Conservation (phyloP, 2,797 vertebrate species). For the Onychomys torridus region DNA sequence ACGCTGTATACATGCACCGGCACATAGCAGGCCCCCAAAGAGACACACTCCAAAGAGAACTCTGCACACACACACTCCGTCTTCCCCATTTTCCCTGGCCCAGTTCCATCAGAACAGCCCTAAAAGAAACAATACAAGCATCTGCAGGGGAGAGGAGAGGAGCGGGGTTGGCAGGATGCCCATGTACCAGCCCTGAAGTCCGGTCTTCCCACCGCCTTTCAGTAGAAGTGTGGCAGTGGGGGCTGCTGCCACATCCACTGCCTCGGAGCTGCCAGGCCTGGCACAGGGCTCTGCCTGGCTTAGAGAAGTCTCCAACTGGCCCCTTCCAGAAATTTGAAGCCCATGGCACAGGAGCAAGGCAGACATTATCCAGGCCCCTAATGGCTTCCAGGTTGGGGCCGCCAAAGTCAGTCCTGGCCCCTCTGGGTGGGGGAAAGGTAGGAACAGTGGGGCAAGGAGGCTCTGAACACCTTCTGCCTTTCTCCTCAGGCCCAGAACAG, state of each 20-base stretch:
- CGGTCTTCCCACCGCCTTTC: background rate
- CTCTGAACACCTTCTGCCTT: background rate
- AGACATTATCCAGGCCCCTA: constrained; percentile 62
- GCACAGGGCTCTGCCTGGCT: background rate
- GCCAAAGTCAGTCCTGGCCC: background rate
- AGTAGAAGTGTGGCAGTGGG: background rate
- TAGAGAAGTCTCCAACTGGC: background rate
- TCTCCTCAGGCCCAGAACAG: background rate
- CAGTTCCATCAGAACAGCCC: constrained; percentile 69
- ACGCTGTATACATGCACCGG: background rate
- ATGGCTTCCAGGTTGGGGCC: constrained; percentile 73
- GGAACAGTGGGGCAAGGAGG: background rate
- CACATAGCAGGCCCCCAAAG: background rate
- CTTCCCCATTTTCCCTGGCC: constrained; percentile 68
- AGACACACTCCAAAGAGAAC: background rate
- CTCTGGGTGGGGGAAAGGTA: background rate
- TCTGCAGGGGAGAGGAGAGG: background rate
- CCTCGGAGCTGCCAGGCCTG: constrained; percentile 29
- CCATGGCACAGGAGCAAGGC: constrained; percentile 52
- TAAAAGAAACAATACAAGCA: constrained; percentile 72
- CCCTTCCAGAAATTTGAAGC: constrained; percentile 64
- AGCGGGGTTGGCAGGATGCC: background rate
- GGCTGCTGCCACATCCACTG: background rate
- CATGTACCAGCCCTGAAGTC: background rate
- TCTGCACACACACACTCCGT: background rate